phyloP scores from a whole-genome alignment of 2,888 invertebrate genomes.

The Galeopsomyia nigrocyanea region DNA sequence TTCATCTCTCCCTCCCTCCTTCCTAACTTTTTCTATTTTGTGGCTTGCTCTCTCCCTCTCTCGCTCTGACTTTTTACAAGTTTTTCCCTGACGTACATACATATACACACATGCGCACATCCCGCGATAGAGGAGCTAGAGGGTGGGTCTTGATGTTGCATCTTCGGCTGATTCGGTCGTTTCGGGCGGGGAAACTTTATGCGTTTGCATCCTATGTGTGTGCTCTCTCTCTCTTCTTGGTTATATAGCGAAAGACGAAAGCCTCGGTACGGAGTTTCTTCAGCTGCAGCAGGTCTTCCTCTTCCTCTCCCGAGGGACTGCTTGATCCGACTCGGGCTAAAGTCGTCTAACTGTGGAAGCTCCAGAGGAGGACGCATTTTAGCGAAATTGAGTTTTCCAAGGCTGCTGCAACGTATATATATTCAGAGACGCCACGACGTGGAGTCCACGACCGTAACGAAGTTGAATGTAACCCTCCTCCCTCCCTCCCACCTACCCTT shows the following conservation, averaged over 20 bases:
- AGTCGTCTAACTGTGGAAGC: constrained; percentile 50
- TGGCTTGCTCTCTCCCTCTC: constrained; percentile 13
- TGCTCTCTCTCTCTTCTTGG: constrained; percentile 50
- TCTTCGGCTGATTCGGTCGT: constrained; percentile 52
- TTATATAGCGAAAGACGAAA: constrained; percentile 23
- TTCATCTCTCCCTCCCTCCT: constrained; percentile 24
- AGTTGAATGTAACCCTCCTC: constrained; percentile 38
- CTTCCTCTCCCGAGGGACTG: constrained; percentile 43
- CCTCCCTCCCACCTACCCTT: neutral
- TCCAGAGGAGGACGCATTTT: constrained; percentile 56
- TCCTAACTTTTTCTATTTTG: constrained; percentile 42
- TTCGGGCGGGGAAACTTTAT: constrained; percentile 60
- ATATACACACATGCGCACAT: constrained; percentile 10
- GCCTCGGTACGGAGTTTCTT: constrained; percentile 37
- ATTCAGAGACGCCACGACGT: constrained; percentile 37
- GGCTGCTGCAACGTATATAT: constrained; percentile 32
- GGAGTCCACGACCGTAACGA: constrained; percentile 51
- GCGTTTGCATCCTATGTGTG: constrained; percentile 64
- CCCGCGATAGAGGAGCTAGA: neutral
- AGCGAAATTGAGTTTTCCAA: constrained; percentile 63
- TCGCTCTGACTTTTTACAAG: constrained; percentile 44
- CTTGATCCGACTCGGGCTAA: constrained; percentile 48
- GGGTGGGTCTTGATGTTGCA: constrained; percentile 40
- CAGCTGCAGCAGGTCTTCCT: constrained; percentile 44
- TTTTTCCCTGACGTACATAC: constrained; percentile 25